A percentile compares a stretch with the other conserved stretches of the same genome.
Conservation (phyloP, 2,888 invertebrate genomes). For the Caenorhabditis auriculariae region DNA sequence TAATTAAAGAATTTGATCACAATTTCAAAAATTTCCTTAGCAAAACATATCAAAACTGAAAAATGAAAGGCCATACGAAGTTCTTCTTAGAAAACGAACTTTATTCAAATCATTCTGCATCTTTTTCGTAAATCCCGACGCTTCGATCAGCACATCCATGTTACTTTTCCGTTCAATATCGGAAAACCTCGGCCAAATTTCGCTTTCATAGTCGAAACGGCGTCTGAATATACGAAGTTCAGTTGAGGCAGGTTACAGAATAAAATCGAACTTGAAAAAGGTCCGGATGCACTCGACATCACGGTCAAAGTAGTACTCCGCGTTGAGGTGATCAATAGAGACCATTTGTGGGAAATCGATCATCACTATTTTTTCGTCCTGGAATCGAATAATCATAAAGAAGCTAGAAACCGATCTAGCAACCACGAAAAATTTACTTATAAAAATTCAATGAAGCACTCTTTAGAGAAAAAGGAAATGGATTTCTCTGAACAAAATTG, state of each 20-base stretch:
- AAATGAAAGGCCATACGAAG: too few relatives aligned
- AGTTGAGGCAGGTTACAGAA: background rate
- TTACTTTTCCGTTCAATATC: slow-evolving; percentile 72
- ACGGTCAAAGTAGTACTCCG: slow-evolving; percentile 86
- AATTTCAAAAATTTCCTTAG: too few relatives aligned
- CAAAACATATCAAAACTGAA: background rate
- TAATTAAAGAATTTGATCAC: too few relatives aligned
- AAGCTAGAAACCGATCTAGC: background rate
- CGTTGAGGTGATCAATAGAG: slow-evolving; percentile 87
- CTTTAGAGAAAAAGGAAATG: too few relatives aligned
- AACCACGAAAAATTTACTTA: slow-evolving; percentile 61
- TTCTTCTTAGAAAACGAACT: too few relatives aligned
- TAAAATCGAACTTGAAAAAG: slow-evolving; percentile 31
- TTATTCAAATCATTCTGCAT: slow-evolving; percentile 58
- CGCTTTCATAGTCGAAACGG: slow-evolving; percentile 85
- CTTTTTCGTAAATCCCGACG: slow-evolving; percentile 83
- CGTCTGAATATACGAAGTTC: slow-evolving; percentile 77
- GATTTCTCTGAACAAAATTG: too few relatives aligned
- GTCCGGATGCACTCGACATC: slow-evolving; percentile 89
- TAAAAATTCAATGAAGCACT: too few relatives aligned
- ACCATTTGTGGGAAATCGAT: slow-evolving; percentile 99
- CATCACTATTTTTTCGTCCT: slow-evolving; percentile 76
- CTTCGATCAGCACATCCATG: slow-evolving; percentile 84
- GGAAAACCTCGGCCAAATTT: slow-evolving; percentile 65
- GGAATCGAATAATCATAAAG: background rate